These are phyloP conservation scores for Chaetura pelagica DNA, from an alignment of 2,113 vertebrate species.

Conservation along the genomic window DNA sequence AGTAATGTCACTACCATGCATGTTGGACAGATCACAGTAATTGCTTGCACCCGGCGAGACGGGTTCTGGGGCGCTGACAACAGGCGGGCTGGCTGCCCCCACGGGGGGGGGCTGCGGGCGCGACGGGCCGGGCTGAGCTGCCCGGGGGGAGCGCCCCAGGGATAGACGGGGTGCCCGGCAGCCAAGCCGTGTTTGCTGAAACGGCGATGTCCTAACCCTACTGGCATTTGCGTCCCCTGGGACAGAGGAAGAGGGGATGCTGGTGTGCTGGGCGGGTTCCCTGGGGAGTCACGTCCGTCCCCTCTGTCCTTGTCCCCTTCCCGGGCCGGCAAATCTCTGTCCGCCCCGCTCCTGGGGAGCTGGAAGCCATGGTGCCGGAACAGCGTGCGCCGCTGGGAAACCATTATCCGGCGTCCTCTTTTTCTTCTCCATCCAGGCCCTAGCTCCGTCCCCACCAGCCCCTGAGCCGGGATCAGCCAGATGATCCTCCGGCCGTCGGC, in stretches of 20 bases:
- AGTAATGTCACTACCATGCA: neutral
- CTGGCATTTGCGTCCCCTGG: neutral
- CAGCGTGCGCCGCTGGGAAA: neutral
- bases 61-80: neutral
- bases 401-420: neutral
- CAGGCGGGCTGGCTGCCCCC: neutral
- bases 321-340: accelerated
- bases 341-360: neutral
- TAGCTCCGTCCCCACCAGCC: slow-evolving; percentile 42
- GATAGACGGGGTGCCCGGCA: neutral
- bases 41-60: neutral
- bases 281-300: accelerated
- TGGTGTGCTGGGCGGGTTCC: neutral
- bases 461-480: slow-evolving; percentile 70
- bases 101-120: neutral
- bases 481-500: slow-evolving; percentile 59
- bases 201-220: neutral
- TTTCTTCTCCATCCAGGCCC: slow-evolving; percentile 17
- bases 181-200: neutral
- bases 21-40: neutral
- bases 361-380: neutral
- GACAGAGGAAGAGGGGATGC: neutral
- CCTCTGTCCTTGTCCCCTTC: accelerated
- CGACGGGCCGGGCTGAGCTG: neutral
- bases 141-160: neutral